A percentile compares a stretch with the other conserved stretches of the same genome.
Evolutionary conservation across 2,888 invertebrate species (phyloP).

Genomic region (Malacosoma neustria): DNA sequence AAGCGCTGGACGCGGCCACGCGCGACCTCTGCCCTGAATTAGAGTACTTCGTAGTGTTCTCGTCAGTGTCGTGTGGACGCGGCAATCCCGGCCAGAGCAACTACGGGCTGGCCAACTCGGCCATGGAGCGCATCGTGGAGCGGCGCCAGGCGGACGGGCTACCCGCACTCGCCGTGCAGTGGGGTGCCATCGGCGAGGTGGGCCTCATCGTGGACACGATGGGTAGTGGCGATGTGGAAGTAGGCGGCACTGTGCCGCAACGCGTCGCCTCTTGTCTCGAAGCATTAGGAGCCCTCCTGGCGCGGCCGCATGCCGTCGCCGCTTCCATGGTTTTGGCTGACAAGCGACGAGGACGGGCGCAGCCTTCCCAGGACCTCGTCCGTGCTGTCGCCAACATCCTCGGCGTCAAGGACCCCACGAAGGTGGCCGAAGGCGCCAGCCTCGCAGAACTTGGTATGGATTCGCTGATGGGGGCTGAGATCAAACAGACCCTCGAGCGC

Average conservation of each 20-base stretch:
- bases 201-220: conserved; percentile 93
- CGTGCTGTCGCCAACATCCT: conserved; percentile 92
- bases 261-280: conserved; percentile 94
- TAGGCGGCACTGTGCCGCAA: conserved; percentile 97
- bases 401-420: conserved; percentile 89
- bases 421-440: conserved; percentile 82
- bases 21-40: conserved; percentile 85
- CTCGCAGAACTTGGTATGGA: conserved; percentile 98
- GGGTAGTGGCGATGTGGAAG: conserved; percentile 91
- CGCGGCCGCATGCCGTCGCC: conserved; percentile 88
- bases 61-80: conserved; percentile 96
- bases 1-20: conserved; percentile 86
- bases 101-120: conserved; percentile 97
- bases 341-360: conserved; percentile 79
- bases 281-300: conserved; percentile 92
- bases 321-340: conserved; percentile 92
- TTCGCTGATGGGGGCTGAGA: conserved; percentile 98
- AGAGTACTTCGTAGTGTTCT: conserved; percentile 97
- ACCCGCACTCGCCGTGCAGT: conserved; percentile 94
- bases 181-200: conserved; percentile 98
- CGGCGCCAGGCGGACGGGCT: conserved; percentile 86
- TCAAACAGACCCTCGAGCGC: conserved; percentile 95
- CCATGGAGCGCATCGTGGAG: conserved; percentile 97
- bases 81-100: conserved; percentile 98
- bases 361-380: conserved; percentile 75